These are phyloP conservation scores for Vulpes lagopus DNA, from an alignment of 2,113 vertebrate species.

Conservation along the genomic window DNA sequence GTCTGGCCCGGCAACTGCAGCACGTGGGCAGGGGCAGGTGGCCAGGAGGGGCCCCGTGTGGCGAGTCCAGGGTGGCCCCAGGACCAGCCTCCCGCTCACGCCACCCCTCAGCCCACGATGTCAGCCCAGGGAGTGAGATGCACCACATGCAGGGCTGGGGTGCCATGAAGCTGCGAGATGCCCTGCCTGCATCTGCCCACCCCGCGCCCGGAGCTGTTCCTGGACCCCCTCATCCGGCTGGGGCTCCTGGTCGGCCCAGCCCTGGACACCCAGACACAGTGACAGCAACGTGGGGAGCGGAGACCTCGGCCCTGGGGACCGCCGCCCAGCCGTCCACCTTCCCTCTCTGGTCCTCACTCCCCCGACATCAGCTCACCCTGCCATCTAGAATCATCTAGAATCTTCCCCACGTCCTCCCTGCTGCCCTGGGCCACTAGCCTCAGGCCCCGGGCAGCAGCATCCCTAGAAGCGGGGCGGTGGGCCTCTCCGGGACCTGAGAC, in stretches of 20 bases:
- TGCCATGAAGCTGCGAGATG: rapidly evolving
- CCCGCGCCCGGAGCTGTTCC: too few relatives aligned
- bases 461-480: rapidly evolving
- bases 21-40: not conserved
- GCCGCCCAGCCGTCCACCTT: not conserved
- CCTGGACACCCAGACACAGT: not conserved
- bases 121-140: not conserved
- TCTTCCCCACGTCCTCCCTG: not conserved
- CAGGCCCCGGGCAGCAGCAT: not conserved
- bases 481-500: not conserved
- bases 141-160: rapidly evolving
- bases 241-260: too few relatives aligned
- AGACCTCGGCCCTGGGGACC: not conserved
- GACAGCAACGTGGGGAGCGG: rapidly evolving
- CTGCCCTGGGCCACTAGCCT: not conserved
- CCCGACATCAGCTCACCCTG: rapidly evolving
- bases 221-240: not conserved
- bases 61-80: too few relatives aligned
- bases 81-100: too few relatives aligned
- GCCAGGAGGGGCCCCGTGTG: too few relatives aligned
- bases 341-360: too few relatives aligned
- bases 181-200: not conserved
- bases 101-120: not conserved
- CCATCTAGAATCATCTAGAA: not conserved
- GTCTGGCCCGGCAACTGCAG: rapidly evolving